A percentile compares a stretch with the other conserved stretches of the same genome.
Conservation (phyloP, 2,113 vertebrate genomes). For the Chrysemys picta region DNA sequence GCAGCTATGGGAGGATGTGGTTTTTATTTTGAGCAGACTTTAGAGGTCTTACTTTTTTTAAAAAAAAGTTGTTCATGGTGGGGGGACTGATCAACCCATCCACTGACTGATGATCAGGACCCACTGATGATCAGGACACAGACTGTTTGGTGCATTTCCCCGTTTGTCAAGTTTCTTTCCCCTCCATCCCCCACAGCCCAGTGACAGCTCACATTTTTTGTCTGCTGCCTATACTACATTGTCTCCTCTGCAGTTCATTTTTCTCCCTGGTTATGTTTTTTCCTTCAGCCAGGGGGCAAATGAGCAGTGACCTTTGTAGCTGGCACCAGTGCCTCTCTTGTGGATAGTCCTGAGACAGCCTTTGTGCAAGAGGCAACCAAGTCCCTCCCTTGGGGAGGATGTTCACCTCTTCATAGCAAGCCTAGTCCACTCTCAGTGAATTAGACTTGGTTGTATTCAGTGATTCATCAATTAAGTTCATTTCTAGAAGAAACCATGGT, state of each 20-base stretch:
- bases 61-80: neutral
- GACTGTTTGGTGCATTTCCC: neutral
- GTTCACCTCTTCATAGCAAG: constrained; percentile 12
- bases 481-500: neutral
- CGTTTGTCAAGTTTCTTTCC: constrained; percentile 10
- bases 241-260: neutral
- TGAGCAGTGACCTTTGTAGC: constrained; percentile 59
- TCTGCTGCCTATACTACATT: constrained; percentile 8
- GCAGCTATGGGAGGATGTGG: neutral
- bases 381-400: constrained; percentile 23
- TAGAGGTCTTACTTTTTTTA: neutral
- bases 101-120: neutral
- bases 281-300: constrained; percentile 59
- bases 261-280: neutral
- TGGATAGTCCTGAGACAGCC: constrained; percentile 12
- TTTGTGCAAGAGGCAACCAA: constrained; percentile 4
- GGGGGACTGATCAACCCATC: neutral
- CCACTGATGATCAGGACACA: neutral
- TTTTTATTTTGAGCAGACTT: neutral
- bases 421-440: constrained; percentile 4
- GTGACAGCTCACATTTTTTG: constrained; percentile 22
- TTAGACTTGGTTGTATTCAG: neutral
- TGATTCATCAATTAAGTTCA: neutral
- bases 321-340: constrained; percentile 57
- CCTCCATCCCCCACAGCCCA: constrained; percentile 7